Base-by-base conservation (phyloP, 2,113 vertebrate genomes). In the Oxyruncus cristatus region DNA sequence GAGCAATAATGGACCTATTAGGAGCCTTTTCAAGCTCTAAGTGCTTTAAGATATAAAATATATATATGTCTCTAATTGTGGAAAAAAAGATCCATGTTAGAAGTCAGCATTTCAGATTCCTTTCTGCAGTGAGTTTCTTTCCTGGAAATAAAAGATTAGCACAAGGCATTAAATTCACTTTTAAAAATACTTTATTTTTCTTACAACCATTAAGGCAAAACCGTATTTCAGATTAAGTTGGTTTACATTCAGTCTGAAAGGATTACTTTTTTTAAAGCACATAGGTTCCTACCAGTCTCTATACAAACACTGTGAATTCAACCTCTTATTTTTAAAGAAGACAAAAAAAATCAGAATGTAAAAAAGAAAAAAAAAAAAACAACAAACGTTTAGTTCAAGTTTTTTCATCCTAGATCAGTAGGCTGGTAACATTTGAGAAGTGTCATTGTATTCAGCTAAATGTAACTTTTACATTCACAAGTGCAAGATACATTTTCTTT, bases 131-230 rank as follows among this genome's bases (percentile, higher is more conserved):
- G 46, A 82, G 21, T 70, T 52, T 59, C 49, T 55, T 41, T 46
- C 56, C 65, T 72, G 71, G 56, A 78, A 89, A 83, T 52, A 53
- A 94, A 88, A 74, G 42, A 95, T 73, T 28, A 83, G 62, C 59
- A 59, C 50, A 32, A 85, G 53, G 74, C 42, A 55, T 50, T 77
- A 41, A 83, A 91, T 47, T 56, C 11, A 78, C 68, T 90, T 98
- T 98, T 42, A 96, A 98, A 98, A 98, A 98, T 95, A 97, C 65
- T 98, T 98, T 98, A 98, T 97, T 98, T 95, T 96, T 97, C 97
- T 96, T 86, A 11, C 95, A 98, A 97, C 96, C 93, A 94, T 98
- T 98, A 98, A 98, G 98, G 98, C 97, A 97, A 83, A 95, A 92
- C 74, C 5, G 16, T 96, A 91, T 97, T 97, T 97, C 95, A 98